Percentiles rank a stretch among this genome's conserved stretches.
Evolutionary conservation across 2,888 invertebrate genomes (phyloP).

Genomic region (Harpagoxenus sublaevis): DNA sequence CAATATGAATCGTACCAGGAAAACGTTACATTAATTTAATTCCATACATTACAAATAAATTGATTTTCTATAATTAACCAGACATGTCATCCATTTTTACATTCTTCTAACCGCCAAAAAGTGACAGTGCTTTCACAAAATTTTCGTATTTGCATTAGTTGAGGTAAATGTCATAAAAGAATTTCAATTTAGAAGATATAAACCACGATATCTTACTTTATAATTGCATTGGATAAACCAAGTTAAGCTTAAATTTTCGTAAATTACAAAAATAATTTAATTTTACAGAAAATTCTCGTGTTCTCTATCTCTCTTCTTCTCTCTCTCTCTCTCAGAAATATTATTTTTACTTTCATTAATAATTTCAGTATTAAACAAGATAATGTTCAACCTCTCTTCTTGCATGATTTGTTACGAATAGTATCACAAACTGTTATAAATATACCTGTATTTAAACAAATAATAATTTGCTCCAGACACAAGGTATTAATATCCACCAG

Average conservation of each 20-base stretch:
- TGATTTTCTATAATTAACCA: background rate
- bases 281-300: background rate
- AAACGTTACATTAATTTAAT: slow-evolving; percentile 13
- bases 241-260: background rate
- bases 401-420: background rate
- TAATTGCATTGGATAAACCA: background rate
- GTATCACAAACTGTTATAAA: background rate
- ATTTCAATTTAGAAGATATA: slow-evolving; percentile 2
- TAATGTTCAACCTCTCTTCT: background rate
- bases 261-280: slow-evolving; percentile 1
- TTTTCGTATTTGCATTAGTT: background rate
- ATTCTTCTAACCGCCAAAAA: background rate
- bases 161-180: background rate
- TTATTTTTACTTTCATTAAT: background rate
- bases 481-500: background rate
- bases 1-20: slow-evolving; percentile 30
- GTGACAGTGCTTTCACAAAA: background rate
- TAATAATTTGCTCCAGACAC: background rate
- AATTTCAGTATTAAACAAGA: background rate
- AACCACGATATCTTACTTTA: background rate
- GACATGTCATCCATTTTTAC: background rate
- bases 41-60: slow-evolving; percentile 5
- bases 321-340: background rate
- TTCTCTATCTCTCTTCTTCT: background rate
- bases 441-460: background rate